Evolutionary conservation across 2,888 invertebrate species (phyloP).

Genomic region (Micropterix aruncella): DNA sequence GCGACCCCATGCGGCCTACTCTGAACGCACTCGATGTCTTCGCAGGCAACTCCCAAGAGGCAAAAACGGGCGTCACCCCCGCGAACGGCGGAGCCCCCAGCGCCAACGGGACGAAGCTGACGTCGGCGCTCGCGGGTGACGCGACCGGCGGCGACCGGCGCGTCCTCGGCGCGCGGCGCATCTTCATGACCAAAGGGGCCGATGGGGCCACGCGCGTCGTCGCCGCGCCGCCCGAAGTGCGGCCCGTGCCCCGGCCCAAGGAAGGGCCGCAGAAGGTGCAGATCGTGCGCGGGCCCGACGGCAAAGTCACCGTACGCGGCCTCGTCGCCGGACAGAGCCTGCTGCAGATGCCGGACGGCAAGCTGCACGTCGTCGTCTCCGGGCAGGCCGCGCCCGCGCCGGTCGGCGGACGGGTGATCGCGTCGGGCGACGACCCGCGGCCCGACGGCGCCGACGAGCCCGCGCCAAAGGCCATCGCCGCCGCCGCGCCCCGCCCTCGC

Average conservation of each 20-base stretch:
- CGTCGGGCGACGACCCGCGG: constrained; percentile 13
- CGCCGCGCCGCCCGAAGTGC: constrained; percentile 32
- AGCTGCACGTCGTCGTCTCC: constrained; percentile 69
- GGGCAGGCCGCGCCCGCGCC: constrained; percentile 41
- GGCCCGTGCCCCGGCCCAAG: constrained; percentile 23
- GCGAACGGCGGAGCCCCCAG: constrained; percentile 45
- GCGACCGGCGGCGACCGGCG: constrained; percentile 46
- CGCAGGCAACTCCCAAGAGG: no score
- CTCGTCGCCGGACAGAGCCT: constrained; percentile 86
- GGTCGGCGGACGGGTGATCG: constrained; percentile 19
- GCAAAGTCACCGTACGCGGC: constrained; percentile 84
- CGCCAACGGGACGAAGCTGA: constrained; percentile 50
- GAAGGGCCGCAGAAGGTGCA: constrained; percentile 66
- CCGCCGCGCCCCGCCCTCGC: constrained; percentile 6
- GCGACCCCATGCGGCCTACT: no score
- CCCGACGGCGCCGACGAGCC: constrained; percentile 15
- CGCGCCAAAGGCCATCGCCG: constrained; percentile 12
- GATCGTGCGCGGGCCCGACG: constrained; percentile 80
- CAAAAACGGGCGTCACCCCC: constrained; percentile 29
- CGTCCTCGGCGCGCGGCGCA: constrained; percentile 48
- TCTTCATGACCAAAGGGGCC: constrained; percentile 63
- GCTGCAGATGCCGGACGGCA: constrained; percentile 87
- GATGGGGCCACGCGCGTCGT: constrained; percentile 53
- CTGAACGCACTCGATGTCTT: no score
- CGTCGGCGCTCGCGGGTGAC: constrained; percentile 29